A percentile compares a stretch with the other conserved stretches of the same genome.
Evolutionary conservation across 2,888 invertebrate genomes (phyloP).

Genomic region (Malthinus flaveolus): DNA sequence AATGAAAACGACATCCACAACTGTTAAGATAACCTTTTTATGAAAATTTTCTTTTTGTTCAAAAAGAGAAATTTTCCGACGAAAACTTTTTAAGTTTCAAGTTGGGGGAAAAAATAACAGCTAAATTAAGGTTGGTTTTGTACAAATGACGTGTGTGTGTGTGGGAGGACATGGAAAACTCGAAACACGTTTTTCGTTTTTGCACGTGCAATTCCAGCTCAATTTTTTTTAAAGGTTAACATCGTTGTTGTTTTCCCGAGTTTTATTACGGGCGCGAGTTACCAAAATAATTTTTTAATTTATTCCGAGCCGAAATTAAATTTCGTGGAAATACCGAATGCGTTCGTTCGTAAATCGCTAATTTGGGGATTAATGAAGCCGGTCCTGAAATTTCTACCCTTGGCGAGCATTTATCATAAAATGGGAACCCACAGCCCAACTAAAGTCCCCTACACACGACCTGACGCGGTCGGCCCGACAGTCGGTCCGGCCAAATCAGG

Average conservation of each 20-base stretch:
- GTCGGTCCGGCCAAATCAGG: too few species aligned
- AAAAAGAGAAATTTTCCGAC: background rate
- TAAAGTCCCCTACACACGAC: too few species aligned
- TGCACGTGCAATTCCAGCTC: conserved; percentile 9
- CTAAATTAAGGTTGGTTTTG: conserved; percentile 22
- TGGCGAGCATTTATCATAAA: conserved; percentile 36
- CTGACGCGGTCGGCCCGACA: too few species aligned
- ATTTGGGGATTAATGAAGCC: conserved; percentile 33
- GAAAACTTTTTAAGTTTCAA: too few species aligned
- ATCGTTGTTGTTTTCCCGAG: background rate
- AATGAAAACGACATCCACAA: conserved; percentile 14
- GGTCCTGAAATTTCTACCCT: conserved; percentile 25
- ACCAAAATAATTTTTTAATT: too few species aligned
- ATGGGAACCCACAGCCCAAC: conserved; percentile 26
- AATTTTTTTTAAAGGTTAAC: background rate
- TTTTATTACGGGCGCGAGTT: too few species aligned
- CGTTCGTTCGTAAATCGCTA: conserved; percentile 36
- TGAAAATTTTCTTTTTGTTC: conserved; percentile 7
- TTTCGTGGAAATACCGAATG: conserved; percentile 19
- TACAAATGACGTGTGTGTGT: conserved; percentile 21
- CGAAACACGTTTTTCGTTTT: conserved; percentile 6
- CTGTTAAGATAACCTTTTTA: conserved; percentile 16
- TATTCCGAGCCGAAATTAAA: conserved; percentile 9
- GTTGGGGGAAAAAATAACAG: conserved; percentile 15
- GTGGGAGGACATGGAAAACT: conserved; percentile 4